Conservation (phyloP, 2,797 vertebrate genomes). For the Argya squamiceps region DNA sequence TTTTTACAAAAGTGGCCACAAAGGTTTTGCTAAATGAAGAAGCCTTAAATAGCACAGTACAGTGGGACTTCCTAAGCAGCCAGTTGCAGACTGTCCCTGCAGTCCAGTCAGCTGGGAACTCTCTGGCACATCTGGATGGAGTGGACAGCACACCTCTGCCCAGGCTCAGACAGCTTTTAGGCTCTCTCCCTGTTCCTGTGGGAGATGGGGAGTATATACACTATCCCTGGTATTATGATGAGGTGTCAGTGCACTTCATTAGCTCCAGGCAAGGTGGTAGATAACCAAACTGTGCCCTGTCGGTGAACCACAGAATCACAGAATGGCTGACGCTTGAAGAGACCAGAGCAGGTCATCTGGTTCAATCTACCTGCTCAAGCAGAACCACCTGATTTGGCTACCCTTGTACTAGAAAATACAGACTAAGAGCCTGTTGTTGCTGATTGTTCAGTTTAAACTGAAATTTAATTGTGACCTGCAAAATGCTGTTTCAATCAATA, state of each 20-base stretch:
- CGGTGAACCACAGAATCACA: neutral
- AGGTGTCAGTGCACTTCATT: neutral
- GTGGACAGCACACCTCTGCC: neutral
- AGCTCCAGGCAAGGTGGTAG: neutral
- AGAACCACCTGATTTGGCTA: neutral
- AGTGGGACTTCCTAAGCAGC: neutral
- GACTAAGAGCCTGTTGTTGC: neutral
- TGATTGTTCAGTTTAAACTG: neutral
- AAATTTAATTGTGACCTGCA: neutral
- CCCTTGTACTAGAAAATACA: neutral
- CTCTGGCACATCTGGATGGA: accelerated
- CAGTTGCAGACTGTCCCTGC: neutral
- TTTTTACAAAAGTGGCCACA: neutral
- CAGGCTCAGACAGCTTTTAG: accelerated
- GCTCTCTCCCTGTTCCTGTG: neutral
- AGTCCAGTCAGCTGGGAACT: accelerated
- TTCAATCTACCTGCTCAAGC: neutral
- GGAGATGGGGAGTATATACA: accelerated
- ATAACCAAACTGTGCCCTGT: neutral
- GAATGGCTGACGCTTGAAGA: neutral
- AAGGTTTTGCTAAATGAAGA: neutral
- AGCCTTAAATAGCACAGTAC: neutral
- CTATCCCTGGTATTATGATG: neutral
- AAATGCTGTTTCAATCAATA: neutral
- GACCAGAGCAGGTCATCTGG: neutral